Conservation (phyloP, 2,113 vertebrate species). For the Potamarius usumacintae region DNA sequence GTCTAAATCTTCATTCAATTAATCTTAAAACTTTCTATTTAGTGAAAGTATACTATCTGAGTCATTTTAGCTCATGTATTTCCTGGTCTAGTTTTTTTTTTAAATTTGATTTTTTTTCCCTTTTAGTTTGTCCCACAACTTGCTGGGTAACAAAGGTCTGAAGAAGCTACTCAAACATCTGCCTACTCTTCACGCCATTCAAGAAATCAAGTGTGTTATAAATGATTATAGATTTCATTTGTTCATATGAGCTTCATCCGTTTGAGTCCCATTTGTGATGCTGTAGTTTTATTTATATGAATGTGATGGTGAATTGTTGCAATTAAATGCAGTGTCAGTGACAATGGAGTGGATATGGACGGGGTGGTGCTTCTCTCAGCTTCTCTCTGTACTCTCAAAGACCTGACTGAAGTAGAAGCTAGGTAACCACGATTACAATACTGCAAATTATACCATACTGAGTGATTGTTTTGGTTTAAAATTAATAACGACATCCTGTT, state of each 20-base stretch:
- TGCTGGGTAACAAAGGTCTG: slow-evolving; percentile 73
- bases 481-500: slow-evolving; percentile 8
- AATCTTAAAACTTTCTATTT: background rate
- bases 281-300: slow-evolving; percentile 1
- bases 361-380: slow-evolving; percentile 67
- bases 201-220: slow-evolving; percentile 73
- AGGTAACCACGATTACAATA: slow-evolving; percentile 65
- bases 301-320: slow-evolving; percentile 35
- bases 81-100: background rate
- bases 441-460: too few relatives aligned
- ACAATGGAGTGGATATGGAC: slow-evolving; percentile 72
- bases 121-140: slow-evolving; percentile 79
- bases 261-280: background rate
- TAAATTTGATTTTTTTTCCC: background rate
- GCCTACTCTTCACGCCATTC: slow-evolving; percentile 64
- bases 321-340: slow-evolving; percentile 70
- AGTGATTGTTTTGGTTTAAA: background rate
- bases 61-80: background rate
- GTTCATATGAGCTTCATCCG: background rate
- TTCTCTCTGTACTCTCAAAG: slow-evolving; percentile 61
- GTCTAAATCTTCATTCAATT: background rate
- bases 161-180: slow-evolving; percentile 69
- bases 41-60: background rate
- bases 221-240: background rate
- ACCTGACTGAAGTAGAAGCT: slow-evolving; percentile 67